Conservation (phyloP, 2,888 invertebrate species). For the Idaea dimidiata region DNA sequence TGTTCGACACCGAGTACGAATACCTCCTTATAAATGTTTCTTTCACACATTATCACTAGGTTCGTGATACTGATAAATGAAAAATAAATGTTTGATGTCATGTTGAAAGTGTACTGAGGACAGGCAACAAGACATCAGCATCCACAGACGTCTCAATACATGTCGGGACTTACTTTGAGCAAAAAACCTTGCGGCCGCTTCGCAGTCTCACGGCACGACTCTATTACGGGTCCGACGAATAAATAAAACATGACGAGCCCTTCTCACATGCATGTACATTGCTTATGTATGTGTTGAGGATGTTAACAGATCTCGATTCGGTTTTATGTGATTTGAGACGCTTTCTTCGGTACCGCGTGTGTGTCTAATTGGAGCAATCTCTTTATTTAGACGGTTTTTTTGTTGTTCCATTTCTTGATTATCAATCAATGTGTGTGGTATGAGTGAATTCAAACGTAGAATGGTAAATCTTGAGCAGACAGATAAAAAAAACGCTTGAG, state of each 20-base stretch:
- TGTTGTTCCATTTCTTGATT: neutral
- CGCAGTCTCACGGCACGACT: conserved; percentile 71
- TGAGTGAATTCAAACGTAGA: conserved; percentile 55
- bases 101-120: conserved; percentile 69
- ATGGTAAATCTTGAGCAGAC: conserved; percentile 47
- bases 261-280: conserved; percentile 71
- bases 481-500: conserved; percentile 66
- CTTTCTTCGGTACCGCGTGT: conserved; percentile 46
- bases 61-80: conserved; percentile 29
- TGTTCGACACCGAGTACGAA: conserved; percentile 31
- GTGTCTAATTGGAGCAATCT: conserved; percentile 37
- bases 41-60: conserved; percentile 26
- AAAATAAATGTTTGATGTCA: conserved; percentile 69
- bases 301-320: conserved; percentile 73
- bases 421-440: conserved; percentile 54
- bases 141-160: conserved; percentile 77
- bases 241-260: conserved; percentile 81
- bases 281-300: conserved; percentile 61
- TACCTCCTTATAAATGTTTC: conserved; percentile 27
- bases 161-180: conserved; percentile 59
- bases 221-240: conserved; percentile 77
- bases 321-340: conserved; percentile 66
- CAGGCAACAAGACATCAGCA: conserved; percentile 77
- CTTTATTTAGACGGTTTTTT: conserved; percentile 9
- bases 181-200: conserved; percentile 75